Evolutionary conservation across 1,140 invertebrate species (phyloP).

Genomic region (Nylanderia fulva): DNA sequence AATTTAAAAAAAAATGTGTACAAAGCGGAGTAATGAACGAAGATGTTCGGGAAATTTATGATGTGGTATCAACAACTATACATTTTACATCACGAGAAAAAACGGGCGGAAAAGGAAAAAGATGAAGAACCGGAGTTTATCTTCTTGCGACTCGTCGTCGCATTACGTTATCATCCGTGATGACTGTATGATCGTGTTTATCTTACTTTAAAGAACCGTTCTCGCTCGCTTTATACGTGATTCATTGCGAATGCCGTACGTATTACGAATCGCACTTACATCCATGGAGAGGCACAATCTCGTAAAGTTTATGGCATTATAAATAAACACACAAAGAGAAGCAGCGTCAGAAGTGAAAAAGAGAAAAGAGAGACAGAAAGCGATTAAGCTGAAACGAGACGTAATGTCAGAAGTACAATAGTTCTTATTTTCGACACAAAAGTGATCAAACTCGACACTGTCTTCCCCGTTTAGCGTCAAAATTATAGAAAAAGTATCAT

Average conservation of each 20-base stretch:
- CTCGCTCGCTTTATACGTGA: conserved; percentile 34
- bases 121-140: conserved; percentile 18
- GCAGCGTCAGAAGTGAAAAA: neutral
- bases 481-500: neutral
- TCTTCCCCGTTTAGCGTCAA: neutral
- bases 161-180: conserved; percentile 48
- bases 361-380: no score
- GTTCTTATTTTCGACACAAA: conserved; percentile 5
- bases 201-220: conserved; percentile 52
- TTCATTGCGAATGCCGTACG: conserved; percentile 27
- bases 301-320: conserved; percentile 46
- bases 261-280: conserved; percentile 53
- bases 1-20: neutral
- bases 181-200: conserved; percentile 53
- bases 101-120: neutral
- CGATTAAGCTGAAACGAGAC: neutral
- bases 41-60: neutral
- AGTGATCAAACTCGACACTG: neutral
- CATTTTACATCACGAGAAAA: neutral
- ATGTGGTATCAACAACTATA: neutral
- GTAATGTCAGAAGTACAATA: conserved; percentile 1
- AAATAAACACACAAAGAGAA: conserved; percentile 22
- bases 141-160: conserved; percentile 24
- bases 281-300: neutral
- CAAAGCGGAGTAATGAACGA: neutral